phyloP scores from a whole-genome alignment of 2,797 vertebrate species.

The Hippoglossus hippoglossus region DNA sequence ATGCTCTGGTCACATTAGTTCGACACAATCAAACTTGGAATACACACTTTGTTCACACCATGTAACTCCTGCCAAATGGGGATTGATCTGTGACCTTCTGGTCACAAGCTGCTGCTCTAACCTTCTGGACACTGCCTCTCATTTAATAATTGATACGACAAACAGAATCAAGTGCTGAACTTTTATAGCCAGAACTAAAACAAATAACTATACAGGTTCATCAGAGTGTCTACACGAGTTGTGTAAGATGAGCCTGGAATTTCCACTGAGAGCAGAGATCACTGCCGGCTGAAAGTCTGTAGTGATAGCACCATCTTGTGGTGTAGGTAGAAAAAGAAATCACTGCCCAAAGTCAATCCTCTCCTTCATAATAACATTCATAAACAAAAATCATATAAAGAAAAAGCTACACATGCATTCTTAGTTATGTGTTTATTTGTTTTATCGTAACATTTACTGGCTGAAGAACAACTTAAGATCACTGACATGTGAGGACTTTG shows the following conservation, averaged over 20 bases:
- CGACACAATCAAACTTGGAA: too few species aligned
- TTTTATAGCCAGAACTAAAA: slow-evolving; percentile 1
- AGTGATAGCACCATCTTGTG: slow-evolving; percentile 63
- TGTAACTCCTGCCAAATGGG: neutral
- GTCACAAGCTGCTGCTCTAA: neutral
- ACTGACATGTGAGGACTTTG: too few species aligned
- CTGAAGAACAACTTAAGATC: neutral
- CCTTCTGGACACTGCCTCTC: neutral
- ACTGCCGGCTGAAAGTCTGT: neutral
- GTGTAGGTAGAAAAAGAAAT: neutral
- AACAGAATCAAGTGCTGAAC: neutral
- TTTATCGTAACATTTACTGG: neutral
- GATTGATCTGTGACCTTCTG: neutral
- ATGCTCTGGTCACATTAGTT: too few species aligned
- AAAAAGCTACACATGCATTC: neutral
- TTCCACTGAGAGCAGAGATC: slow-evolving; percentile 23
- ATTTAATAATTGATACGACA: neutral
- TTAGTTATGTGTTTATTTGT: neutral
- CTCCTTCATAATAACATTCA: neutral
- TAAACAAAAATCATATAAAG: neutral
- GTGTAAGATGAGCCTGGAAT: slow-evolving; percentile 22
- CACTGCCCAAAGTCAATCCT: neutral
- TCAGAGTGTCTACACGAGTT: slow-evolving; percentile 32
- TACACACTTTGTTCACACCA: too few species aligned
- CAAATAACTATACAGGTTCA: slow-evolving; percentile 14